A percentile compares a stretch with the other conserved stretches of the same genome.
Conservation (phyloP, 1,140 invertebrate genomes). For the Euglossa dilemma region DNA sequence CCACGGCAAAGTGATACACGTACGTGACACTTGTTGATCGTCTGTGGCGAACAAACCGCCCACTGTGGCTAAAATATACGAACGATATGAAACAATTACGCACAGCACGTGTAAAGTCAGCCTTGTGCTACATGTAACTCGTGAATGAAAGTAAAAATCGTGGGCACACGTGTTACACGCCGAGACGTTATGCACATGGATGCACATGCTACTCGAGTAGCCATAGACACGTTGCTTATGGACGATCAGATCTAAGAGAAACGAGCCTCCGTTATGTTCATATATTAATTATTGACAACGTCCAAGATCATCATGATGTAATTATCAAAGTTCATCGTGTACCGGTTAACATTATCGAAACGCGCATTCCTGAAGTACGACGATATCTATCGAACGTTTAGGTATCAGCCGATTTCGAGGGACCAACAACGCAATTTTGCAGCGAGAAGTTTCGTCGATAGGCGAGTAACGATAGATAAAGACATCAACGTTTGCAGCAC, state of each 20-base stretch:
- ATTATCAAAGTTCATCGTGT: slow-evolving; percentile 20
- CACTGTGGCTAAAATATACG: neutral
- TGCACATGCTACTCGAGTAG: neutral
- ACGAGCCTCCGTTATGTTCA: neutral
- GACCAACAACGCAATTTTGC: neutral
- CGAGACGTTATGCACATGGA: neutral
- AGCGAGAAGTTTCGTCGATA: neutral
- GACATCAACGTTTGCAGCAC: neutral
- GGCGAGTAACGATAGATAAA: slow-evolving; percentile 22
- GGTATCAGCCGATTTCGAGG: slow-evolving; percentile 12
- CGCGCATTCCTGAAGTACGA: neutral
- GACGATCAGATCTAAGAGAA: neutral
- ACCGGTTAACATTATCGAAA: neutral
- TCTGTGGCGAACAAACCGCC: neutral
- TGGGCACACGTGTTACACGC: slow-evolving; percentile 22
- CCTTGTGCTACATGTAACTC: slow-evolving; percentile 53
- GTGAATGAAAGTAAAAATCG: slow-evolving; percentile 58
- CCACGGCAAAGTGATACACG: neutral
- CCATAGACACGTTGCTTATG: neutral
- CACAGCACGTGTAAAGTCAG: slow-evolving; percentile 1
- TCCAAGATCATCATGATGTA: neutral
- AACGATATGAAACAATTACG: slow-evolving; percentile 3
- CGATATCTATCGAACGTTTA: neutral
- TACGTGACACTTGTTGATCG: slow-evolving; percentile 16
- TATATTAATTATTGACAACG: neutral